Evolutionary conservation across 2,888 invertebrate genomes (phyloP).

Genomic region (Polyommatus iphigenia): DNA sequence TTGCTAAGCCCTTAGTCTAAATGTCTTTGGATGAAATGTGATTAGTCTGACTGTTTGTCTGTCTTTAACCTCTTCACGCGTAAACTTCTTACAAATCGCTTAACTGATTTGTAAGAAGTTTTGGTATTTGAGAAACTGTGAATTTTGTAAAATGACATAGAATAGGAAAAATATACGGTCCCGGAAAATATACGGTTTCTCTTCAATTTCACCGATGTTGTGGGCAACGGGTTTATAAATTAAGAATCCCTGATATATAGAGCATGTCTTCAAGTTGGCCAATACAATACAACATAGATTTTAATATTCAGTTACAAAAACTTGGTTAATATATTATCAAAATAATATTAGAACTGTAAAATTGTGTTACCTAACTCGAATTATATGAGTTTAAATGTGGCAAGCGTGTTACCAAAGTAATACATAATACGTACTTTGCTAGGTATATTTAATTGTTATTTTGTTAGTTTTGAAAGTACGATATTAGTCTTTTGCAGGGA

Average conservation of each 20-base stretch:
- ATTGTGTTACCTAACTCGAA: slow-evolving; percentile 6
- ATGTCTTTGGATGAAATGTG: too few species aligned
- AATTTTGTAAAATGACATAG: too few species aligned
- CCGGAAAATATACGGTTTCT: too few species aligned
- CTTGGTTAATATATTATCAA: background rate
- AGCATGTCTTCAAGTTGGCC: background rate
- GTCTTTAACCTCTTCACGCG: too few species aligned
- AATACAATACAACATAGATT: slow-evolving; percentile 10
- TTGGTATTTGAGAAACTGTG: too few species aligned
- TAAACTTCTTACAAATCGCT: too few species aligned
- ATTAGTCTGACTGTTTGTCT: too few species aligned
- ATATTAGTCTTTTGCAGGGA: background rate
- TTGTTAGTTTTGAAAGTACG: background rate
- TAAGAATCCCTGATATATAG: background rate
- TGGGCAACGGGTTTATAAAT: too few species aligned
- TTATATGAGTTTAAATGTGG: background rate
- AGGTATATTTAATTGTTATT: background rate
- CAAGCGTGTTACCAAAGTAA: background rate
- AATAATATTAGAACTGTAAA: slow-evolving; percentile 22
- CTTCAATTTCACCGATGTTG: too few species aligned
- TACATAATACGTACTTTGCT: background rate
- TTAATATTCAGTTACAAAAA: slow-evolving; percentile 11
- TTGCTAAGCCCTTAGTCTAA: too few species aligned
- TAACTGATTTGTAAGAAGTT: too few species aligned
- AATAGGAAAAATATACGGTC: too few species aligned